These are phyloP conservation scores for Holcopasites calliopsidis DNA, from an alignment of 1,140 invertebrate genomes.

Conservation along the genomic window DNA sequence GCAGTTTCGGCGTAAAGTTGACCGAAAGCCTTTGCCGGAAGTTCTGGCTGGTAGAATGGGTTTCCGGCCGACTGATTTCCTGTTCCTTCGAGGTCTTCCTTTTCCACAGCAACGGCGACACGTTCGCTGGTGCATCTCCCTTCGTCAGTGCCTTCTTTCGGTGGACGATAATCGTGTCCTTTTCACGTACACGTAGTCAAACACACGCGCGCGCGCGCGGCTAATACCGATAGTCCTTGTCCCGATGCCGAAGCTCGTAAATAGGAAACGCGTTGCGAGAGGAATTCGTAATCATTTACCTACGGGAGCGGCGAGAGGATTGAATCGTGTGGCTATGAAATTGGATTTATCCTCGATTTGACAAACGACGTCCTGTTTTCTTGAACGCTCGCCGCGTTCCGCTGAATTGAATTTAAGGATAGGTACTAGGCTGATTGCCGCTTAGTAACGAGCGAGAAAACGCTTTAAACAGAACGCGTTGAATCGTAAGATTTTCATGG, in stretches of 20 bases:
- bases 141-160: slow-evolving; percentile 7
- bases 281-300: slow-evolving; percentile 59
- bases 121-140: slow-evolving; percentile 57
- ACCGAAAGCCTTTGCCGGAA: slow-evolving; percentile 49
- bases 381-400: slow-evolving; percentile 29
- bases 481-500: neutral
- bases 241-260: slow-evolving; percentile 19
- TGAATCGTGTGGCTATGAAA: slow-evolving; percentile 12
- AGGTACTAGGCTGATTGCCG: neutral
- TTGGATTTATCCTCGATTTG: slow-evolving; percentile 49
- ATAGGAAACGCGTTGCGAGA: slow-evolving; percentile 49
- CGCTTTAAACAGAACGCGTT: neutral
- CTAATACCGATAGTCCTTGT: neutral
- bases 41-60: slow-evolving; percentile 41
- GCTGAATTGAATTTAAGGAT: slow-evolving; percentile 36
- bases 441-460: neutral
- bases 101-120: slow-evolving; percentile 39
- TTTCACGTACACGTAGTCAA: neutral
- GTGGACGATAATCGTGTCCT: slow-evolving; percentile 30
- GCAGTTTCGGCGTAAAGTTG: neutral
- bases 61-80: slow-evolving; percentile 61
- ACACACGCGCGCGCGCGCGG: neutral
- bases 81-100: slow-evolving; percentile 51
- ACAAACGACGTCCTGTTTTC: slow-evolving; percentile 37
- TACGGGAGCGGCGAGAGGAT: neutral